Evolutionary conservation across 2,113 vertebrate species (phyloP), one percentile per base, ranked within the genome.

Genomic region (Spilogale gracilis): DNA sequence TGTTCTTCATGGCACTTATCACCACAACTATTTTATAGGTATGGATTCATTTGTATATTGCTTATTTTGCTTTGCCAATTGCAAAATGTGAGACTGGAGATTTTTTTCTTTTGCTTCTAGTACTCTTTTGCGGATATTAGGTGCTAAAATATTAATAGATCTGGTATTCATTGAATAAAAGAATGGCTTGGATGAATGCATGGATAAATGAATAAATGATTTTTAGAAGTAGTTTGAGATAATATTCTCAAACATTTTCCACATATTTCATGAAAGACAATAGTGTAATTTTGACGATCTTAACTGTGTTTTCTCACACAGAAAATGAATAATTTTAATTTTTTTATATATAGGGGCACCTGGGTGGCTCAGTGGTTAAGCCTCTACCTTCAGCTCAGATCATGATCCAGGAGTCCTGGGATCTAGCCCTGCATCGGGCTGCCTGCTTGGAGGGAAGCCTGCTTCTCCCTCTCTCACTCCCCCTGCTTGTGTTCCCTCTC

Each of bases 181-280:
- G 25, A 48, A 60, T 58, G 48, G 43, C 16, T 48, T 89, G 5
- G 6, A 30, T 78, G 7, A 54, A 91, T 71, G 7, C 69, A 80
- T 89, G 76, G 48, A 14, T 79, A 56, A 71, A 80, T n/a, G 13
- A 81, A 85, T 76, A 92, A 10, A 48, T 82, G 27, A n/a, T 61
- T 52, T 73, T 86, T 89, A 71, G 79, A 96, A 92, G 80, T 54
- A 81, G 61, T 32, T 81, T 82, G 67, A 54, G 25, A 92, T 65
- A 85, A 65, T 20, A 58, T 80, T 85, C 60, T 87, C 20, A 93
- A 76, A 83, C 14, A 83, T n/a, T 79, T 91, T 32, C 5, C 3
- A 50, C n/a, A 69, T 23, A 32, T 54, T 82, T 82, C 87, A 61
- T 65, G 6, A 79, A 79, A 92, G 30, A 14, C 20, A 87, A 82